A percentile compares a stretch with the other conserved stretches of the same genome.
Evolutionary conservation across 2,888 invertebrate species (phyloP).

Genomic region (Seira musarum): DNA sequence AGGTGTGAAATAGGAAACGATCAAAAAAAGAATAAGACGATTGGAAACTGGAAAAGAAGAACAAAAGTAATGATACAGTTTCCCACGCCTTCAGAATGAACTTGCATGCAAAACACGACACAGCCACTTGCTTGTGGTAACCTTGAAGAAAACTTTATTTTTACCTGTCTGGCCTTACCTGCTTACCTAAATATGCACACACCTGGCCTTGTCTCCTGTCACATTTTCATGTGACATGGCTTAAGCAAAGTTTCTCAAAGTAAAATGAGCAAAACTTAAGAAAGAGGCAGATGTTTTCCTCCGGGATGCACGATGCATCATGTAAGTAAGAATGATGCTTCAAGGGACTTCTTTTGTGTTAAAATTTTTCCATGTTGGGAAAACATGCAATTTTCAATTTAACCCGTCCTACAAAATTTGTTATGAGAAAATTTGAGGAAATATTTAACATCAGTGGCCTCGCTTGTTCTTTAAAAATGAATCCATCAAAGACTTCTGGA

Average conservation of each 20-base stretch:
- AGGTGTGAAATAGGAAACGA: constrained; percentile 50
- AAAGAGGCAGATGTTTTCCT: neutral
- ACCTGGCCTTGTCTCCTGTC: constrained; percentile 1
- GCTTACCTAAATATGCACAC: neutral
- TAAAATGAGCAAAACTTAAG: neutral
- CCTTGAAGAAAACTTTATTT: constrained; percentile 13
- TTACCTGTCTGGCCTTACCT: neutral
- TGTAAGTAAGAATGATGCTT: neutral
- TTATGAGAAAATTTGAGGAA: neutral
- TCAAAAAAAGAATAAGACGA: neutral
- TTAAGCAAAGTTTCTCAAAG: too few species aligned
- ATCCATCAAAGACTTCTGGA: too few species aligned
- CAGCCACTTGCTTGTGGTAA: neutral
- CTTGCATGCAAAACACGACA: neutral
- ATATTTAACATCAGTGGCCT: too few species aligned
- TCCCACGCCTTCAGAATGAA: constrained; percentile 32
- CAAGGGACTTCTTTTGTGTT: neutral
- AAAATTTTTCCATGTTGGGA: neutral
- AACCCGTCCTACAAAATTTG: too few species aligned
- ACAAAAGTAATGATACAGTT: constrained; percentile 43
- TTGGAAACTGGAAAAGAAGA: neutral
- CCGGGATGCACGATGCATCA: neutral
- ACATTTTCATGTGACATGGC: neutral
- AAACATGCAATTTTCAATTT: neutral
- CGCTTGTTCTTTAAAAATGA: too few species aligned